Base-by-base conservation (phyloP, 2,888 invertebrate genomes). In the Cerastis leucographa region DNA sequence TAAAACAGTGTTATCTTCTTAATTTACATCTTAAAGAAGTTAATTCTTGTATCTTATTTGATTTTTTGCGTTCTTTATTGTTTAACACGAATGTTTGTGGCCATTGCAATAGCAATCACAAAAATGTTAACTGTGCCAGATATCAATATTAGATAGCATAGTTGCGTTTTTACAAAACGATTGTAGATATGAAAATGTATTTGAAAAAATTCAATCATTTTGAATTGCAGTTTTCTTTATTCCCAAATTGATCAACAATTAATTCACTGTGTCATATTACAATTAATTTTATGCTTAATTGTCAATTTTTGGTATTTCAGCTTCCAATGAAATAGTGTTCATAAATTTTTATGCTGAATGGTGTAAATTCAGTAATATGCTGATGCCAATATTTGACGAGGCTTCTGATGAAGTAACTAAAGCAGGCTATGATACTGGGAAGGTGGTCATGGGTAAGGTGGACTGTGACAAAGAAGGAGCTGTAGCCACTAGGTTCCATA, bases 311-410 rank as follows among this genome's bases (percentile, higher is more conserved):
- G 46, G 67, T 25, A 35, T 98, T 98, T 85, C 97, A 99, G 99
- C 98, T 82, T 98, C 98, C 80, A 99, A 99, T 97, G 99, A 99
- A 97, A 97, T 99, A 95, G 99, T 99, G 82, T 98, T 99, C 95
- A 98, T 99, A 83, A 99, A 99, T 97, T 99, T 99, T 96, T 99
- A 99, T 97, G 99, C 99, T 49, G 99, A 99, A 93, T 99, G 99
- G 99, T 99, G 99, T 97, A 98, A 99, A 91, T 99, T 99, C 97
- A 99, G 99, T 97, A 99, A 99, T 94, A 97, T 99, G 96, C 97
- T 99, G 92, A 98, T 98, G 94, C 99, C 99, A 19, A 98, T 99
- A 91, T 99, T 99, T 95, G 99, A 99, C 94, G 99, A 99, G 94
- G 99, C 99, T 61, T 98, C 99, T 17, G 98, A 98, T 88, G 98